Percentiles rank a stretch among this genome's conserved stretches.
phyloP scores from a whole-genome alignment of 2,113 vertebrate species.

The Pteronura brasiliensis region DNA sequence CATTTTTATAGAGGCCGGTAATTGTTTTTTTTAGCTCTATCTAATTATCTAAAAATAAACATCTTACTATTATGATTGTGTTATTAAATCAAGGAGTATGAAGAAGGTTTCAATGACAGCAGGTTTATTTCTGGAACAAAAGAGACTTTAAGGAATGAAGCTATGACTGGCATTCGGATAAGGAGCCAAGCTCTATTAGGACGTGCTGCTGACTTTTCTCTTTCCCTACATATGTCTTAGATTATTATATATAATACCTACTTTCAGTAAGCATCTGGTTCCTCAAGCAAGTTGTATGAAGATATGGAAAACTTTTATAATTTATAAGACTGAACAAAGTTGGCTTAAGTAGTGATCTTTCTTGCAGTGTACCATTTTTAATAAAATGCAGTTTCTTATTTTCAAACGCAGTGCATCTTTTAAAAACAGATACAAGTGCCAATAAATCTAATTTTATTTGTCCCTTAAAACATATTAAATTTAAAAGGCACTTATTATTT shows the following conservation, averaged over 20 bases:
- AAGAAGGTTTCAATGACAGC: slow-evolving; percentile 41
- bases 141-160: slow-evolving; percentile 32
- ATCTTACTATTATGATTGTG: slow-evolving; percentile 15
- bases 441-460: not conserved
- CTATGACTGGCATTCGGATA: not conserved
- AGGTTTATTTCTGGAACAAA: slow-evolving; percentile 64
- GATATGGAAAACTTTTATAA: not conserved
- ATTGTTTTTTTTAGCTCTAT: slow-evolving; percentile 33
- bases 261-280: not conserved
- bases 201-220: not conserved
- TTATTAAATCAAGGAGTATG: slow-evolving; percentile 10
- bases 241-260: not conserved
- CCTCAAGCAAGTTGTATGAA: not conserved
- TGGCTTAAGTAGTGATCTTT: not conserved
- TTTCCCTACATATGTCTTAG: slow-evolving; percentile 18
- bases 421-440: not conserved
- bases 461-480: not conserved
- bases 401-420: not conserved
- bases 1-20: not conserved
- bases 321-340: not conserved
- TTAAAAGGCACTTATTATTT: not conserved
- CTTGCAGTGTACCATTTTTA: slow-evolving; percentile 17
- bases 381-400: not conserved
- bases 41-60: slow-evolving; percentile 55
- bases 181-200: not conserved